Evolutionary conservation across 2,113 vertebrate genomes (phyloP).

Genomic region (Plestiodon gilberti): DNA sequence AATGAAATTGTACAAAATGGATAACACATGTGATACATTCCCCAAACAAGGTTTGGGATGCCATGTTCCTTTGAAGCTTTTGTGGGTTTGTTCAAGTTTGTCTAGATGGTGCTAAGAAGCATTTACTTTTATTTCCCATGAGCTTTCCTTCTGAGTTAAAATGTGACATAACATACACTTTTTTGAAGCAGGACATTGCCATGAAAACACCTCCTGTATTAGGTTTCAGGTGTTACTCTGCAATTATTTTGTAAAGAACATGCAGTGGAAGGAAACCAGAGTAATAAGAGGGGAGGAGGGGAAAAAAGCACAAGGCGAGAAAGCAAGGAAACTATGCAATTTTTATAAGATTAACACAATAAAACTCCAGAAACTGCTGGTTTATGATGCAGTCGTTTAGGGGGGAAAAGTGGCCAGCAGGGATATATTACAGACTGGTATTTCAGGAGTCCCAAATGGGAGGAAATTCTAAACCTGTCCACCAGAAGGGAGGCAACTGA

Average conservation of each 20-base stretch:
- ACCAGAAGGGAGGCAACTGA: rapidly evolving
- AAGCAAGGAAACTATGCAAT: neutral
- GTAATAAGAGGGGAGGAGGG: neutral
- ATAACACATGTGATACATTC: neutral
- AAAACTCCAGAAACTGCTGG: neutral
- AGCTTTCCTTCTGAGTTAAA: neutral
- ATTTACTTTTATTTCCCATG: neutral
- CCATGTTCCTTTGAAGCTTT: neutral
- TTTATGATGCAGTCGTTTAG: conserved; percentile 7
- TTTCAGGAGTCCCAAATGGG: neutral
- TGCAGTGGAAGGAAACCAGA: conserved; percentile 1
- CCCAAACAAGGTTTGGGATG: neutral
- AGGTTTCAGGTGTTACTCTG: neutral
- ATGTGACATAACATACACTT: neutral
- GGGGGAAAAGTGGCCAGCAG: neutral
- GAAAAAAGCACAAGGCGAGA: neutral
- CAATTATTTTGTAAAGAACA: neutral
- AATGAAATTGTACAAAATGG: neutral
- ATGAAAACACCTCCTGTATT: neutral
- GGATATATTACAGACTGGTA: neutral
- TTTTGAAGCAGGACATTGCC: neutral
- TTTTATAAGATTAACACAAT: neutral
- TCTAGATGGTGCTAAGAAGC: rapidly evolving
- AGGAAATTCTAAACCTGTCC: neutral
- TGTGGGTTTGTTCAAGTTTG: neutral